Evolutionary conservation across 2,113 vertebrate genomes (phyloP).

Genomic region (Perca fluviatilis): DNA sequence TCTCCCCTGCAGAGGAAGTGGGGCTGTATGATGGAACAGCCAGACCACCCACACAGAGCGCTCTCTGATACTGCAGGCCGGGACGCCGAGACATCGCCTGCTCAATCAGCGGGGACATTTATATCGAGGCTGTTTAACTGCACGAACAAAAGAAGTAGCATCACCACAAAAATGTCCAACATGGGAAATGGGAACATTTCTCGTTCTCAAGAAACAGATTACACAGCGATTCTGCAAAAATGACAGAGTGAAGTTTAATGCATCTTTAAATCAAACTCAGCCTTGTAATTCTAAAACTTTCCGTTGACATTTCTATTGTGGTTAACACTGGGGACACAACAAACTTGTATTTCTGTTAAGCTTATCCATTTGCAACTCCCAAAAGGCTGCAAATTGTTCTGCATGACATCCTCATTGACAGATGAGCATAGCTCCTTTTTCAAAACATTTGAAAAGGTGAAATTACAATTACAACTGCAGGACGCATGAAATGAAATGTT

Average conservation of each 20-base stretch:
- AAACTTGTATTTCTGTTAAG: constrained; percentile 18
- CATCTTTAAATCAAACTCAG: constrained; percentile 37
- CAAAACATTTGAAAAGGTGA: background rate
- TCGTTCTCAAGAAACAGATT: background rate
- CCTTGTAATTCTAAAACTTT: constrained; percentile 34
- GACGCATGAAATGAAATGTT: background rate
- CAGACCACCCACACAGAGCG: constrained; percentile 63
- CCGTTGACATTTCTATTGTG: constrained; percentile 41
- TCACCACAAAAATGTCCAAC: constrained; percentile 52
- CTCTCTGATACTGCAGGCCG: constrained; percentile 21
- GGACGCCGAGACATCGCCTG: constrained; percentile 11
- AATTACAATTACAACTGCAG: background rate
- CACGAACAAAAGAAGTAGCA: constrained; percentile 34
- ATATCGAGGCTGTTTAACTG: constrained; percentile 25
- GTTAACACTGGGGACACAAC: constrained; percentile 43
- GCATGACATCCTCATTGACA: background rate
- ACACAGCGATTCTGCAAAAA: constrained; percentile 17
- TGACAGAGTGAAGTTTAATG: constrained; percentile 24
- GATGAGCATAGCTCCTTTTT: background rate
- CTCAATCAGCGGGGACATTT: constrained; percentile 34
- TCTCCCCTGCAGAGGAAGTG: constrained; percentile 31
- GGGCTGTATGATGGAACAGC: constrained; percentile 25
- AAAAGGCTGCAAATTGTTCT: constrained; percentile 4
- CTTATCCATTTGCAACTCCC: constrained; percentile 2
- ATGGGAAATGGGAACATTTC: constrained; percentile 19